Base-by-base conservation (phyloP, 1,140 invertebrate genomes). In the Drosophila nigromelanica region DNA sequence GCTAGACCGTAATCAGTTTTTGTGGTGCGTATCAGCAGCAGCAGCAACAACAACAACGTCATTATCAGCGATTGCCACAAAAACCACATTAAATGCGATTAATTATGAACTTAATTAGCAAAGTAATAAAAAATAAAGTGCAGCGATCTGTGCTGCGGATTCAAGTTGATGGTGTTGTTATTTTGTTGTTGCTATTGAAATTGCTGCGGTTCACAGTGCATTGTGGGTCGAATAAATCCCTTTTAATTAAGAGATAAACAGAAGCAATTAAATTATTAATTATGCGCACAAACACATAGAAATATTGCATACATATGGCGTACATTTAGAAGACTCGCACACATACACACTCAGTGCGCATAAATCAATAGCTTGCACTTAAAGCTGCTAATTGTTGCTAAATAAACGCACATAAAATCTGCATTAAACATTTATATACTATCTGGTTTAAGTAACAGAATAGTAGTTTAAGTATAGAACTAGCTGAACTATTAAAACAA, bases 221-320 rank as follows among this genome's bases (percentile, higher is more conserved):
- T 30, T 85, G 56, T 56, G 74, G 82, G 60, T 73, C 78, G 80
- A 90, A 90, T 87, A 90, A 90, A 90, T 90, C 87, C 89, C 82
- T 83, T 87, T 89, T 90, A 90, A 90, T 90, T 90, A 90, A 90
- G 74, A 90, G 87, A 90, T 90, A 90, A 90, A 90, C 82, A 90
- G 82, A 80, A 90, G 89, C 87, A 90, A 90, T 90, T 90, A 90
- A 89, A 87, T 89, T 90, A 90, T 90, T 90, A 90, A 89, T 90
- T 87, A 90, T 89, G 68, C 14, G 35, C 6, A 35, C 43, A 50
- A 12, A 55, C n/a, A 14, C 33, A 83, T 76, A 78, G 75, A 81
- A 81, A 54, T 64, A 47, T 62, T 63, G 64, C 70, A 61, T 42
- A 71, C 62, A 76, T 52, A 63, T 54, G 58, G 58, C 45, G 37